phyloP scores from a whole-genome alignment of 2,888 invertebrate species.

The Carcina quercana region DNA sequence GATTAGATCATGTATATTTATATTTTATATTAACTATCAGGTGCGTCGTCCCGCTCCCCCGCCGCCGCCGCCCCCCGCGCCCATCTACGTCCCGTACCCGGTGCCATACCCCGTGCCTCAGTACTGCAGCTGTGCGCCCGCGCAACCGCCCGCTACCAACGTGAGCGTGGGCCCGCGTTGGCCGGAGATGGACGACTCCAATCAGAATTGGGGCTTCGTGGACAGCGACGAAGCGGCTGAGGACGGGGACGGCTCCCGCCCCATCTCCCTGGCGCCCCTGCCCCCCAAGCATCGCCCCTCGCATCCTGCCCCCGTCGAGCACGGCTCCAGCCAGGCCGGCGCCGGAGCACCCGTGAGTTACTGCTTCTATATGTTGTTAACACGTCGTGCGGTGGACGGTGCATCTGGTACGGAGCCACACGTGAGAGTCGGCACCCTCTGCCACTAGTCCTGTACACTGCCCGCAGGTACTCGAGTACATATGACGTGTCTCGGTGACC shows the following conservation, averaged over 20 bases:
- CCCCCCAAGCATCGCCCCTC: slow-evolving; percentile 21
- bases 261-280: slow-evolving; percentile 44
- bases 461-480: no score
- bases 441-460: no score
- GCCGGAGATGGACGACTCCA: slow-evolving; percentile 38
- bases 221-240: slow-evolving; percentile 20
- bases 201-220: slow-evolving; percentile 46
- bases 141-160: slow-evolving; percentile 15
- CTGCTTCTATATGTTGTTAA: no score
- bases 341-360: no score
- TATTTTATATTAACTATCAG: no score
- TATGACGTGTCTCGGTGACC: no score
- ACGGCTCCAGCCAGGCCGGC: slow-evolving; percentile 30
- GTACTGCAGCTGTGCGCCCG: slow-evolving; percentile 21
- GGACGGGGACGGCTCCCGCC: slow-evolving; percentile 38
- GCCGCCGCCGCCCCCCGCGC: slow-evolving; percentile 39
- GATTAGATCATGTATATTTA: no score
- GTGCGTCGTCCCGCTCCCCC: slow-evolving; percentile 27
- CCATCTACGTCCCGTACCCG: slow-evolving; percentile 51
- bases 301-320: slow-evolving; percentile 32
- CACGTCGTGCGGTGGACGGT: no score
- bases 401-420: no score
- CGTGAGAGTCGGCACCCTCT: no score
- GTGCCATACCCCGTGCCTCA: slow-evolving; percentile 36
- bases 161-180: slow-evolving; percentile 25